Conservation (phyloP, 2,888 invertebrate genomes). For the Cordylochernes scorpioides region DNA sequence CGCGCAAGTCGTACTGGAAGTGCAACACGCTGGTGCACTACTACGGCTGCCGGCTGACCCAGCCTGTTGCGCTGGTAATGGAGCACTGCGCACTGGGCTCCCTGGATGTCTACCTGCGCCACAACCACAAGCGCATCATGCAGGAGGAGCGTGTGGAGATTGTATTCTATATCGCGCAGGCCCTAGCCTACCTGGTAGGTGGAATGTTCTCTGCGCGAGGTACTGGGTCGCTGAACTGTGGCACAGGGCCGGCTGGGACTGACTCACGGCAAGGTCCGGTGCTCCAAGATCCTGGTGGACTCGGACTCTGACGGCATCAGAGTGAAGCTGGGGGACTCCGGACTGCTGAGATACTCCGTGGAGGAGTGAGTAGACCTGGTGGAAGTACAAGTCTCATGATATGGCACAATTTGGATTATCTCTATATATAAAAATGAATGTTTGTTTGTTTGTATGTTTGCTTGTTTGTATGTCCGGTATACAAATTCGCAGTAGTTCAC, state of each 20-base stretch:
- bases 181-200: conserved; percentile 48
- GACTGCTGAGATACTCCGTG: conserved; percentile 34
- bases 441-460: too few species aligned
- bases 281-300: conserved; percentile 50
- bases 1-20: too few species aligned
- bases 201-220: too few species aligned
- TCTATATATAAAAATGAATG: too few species aligned
- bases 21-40: conserved; percentile 46
- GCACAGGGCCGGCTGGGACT: conserved; percentile 35
- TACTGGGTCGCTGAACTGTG: neutral
- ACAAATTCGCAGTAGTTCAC: too few species aligned
- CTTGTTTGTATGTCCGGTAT: too few species aligned
- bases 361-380: conserved; percentile 10
- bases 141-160: conserved; percentile 49
- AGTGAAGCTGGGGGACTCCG: conserved; percentile 59
- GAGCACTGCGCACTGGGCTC: conserved; percentile 53
- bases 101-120: conserved; percentile 36
- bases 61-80: conserved; percentile 48
- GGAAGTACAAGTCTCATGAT: neutral
- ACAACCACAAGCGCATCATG: conserved; percentile 19
- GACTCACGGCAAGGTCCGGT: conserved; percentile 65
- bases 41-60: conserved; percentile 38
- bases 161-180: conserved; percentile 48
- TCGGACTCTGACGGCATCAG: conserved; percentile 39
- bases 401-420: too few species aligned